Evolutionary conservation across 2,113 vertebrate species (phyloP).

Genomic region (Hylia prasina): DNA sequence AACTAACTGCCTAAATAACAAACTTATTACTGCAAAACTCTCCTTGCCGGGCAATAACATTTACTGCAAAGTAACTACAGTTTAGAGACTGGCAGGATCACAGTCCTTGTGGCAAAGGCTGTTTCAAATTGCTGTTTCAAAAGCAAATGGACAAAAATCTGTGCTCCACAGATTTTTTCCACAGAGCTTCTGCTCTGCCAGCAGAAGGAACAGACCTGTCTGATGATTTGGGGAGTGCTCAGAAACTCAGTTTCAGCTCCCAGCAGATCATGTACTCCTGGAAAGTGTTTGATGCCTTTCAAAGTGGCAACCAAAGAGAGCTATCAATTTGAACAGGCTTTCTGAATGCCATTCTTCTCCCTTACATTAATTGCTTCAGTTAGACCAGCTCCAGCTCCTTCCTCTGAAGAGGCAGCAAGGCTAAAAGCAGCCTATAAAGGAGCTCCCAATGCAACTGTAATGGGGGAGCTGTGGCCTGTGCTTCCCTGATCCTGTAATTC

Average conservation of each 20-base stretch:
- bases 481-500: background rate
- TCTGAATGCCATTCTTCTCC: background rate
- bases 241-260: background rate
- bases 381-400: background rate
- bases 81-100: background rate
- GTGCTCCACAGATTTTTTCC: background rate
- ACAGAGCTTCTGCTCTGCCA: no score
- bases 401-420: background rate
- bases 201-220: background rate
- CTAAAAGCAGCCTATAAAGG: background rate
- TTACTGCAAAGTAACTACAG: background rate
- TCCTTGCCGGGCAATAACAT: background rate
- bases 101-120: background rate
- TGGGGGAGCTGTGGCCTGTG: background rate
- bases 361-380: background rate
- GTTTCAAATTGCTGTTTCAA: background rate
- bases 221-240: background rate
- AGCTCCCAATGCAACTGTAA: background rate
- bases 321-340: background rate
- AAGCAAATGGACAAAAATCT: background rate
- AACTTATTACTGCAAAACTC: background rate
- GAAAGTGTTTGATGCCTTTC: background rate
- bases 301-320: background rate
- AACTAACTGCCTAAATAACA: background rate
- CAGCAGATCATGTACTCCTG: background rate